These are phyloP conservation scores for Dryocosmus kuriphilus DNA, from an alignment of 2,888 invertebrate species.

Conservation along the genomic window DNA sequence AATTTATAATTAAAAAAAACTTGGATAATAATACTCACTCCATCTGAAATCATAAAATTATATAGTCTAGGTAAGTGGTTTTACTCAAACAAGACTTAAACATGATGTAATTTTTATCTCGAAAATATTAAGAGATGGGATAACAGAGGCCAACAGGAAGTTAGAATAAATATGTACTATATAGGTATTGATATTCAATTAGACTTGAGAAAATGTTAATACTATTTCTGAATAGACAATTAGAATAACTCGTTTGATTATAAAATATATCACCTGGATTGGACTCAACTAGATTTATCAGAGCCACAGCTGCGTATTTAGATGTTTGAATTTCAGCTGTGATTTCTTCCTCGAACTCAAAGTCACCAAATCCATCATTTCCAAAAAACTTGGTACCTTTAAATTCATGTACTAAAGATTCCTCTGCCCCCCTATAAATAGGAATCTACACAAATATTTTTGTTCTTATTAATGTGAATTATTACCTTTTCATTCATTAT, in stretches of 20 bases:
- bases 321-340: constrained; percentile 65
- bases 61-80: no score
- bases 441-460: constrained; percentile 75
- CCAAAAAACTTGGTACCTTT: constrained; percentile 72
- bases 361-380: constrained; percentile 79
- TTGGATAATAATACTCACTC: no score
- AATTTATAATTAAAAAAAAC: no score
- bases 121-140: no score
- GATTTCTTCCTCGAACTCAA: constrained; percentile 73
- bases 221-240: no score
- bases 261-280: constrained; percentile 62
- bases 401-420: constrained; percentile 69
- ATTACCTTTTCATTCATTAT: no score
- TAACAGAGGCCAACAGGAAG: not conserved
- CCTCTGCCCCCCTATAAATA: constrained; percentile 76
- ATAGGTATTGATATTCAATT: no score
- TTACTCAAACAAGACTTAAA: not conserved
- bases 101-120: not conserved
- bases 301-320: constrained; percentile 76
- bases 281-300: constrained; percentile 74
- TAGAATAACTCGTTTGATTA: no score
- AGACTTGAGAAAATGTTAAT: no score
- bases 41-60: no score
- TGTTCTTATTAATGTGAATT: not conserved
- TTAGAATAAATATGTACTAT: no score